A percentile compares a stretch with the other conserved stretches of the same genome.
These are phyloP conservation scores for Hyposoter didymator DNA, from an alignment of 2,888 invertebrate species.

Conservation along the genomic window DNA sequence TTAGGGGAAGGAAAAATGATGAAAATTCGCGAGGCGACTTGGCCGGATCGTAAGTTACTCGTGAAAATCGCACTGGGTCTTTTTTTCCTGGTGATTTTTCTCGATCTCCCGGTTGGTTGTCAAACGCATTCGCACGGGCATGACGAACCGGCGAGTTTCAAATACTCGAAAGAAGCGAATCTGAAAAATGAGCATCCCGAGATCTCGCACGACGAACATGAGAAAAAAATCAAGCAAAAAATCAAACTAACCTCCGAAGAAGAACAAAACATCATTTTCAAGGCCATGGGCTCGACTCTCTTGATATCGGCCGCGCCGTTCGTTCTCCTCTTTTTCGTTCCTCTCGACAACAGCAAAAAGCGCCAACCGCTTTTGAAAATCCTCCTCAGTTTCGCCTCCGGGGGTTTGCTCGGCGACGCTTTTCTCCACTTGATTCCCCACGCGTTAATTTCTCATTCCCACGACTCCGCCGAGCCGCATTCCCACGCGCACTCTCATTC, in stretches of 20 bases:
- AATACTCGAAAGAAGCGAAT: slow-evolving; percentile 92
- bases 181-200: slow-evolving; percentile 73
- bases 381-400: slow-evolving; percentile 96
- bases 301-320: slow-evolving; percentile 98
- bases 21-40: slow-evolving; percentile 39
- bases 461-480: slow-evolving; percentile 76
- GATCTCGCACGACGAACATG: slow-evolving; percentile 77
- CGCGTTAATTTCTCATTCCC: slow-evolving; percentile 89
- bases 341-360: slow-evolving; percentile 93
- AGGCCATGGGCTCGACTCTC: slow-evolving; percentile 95
- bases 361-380: slow-evolving; percentile 95
- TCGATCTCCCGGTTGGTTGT: slow-evolving; percentile 81
- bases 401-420: slow-evolving; percentile 98
- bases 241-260: slow-evolving; percentile 60
- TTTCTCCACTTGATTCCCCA: slow-evolving; percentile 99
- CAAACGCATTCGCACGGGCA: slow-evolving; percentile 80
- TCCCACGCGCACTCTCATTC: slow-evolving; percentile 85
- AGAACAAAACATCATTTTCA: slow-evolving; percentile 83
- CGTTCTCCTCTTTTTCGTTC: slow-evolving; percentile 96
- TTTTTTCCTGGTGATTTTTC: slow-evolving; percentile 78
- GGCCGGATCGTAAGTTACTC: slow-evolving; percentile 55
- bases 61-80: slow-evolving; percentile 71
- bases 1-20: slow-evolving; percentile 27
- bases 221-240: slow-evolving; percentile 45
- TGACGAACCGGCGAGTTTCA: slow-evolving; percentile 90